Evolutionary conservation across 2,113 vertebrate genomes (phyloP).

Genomic region (Heterotilapia buettikoferi): DNA sequence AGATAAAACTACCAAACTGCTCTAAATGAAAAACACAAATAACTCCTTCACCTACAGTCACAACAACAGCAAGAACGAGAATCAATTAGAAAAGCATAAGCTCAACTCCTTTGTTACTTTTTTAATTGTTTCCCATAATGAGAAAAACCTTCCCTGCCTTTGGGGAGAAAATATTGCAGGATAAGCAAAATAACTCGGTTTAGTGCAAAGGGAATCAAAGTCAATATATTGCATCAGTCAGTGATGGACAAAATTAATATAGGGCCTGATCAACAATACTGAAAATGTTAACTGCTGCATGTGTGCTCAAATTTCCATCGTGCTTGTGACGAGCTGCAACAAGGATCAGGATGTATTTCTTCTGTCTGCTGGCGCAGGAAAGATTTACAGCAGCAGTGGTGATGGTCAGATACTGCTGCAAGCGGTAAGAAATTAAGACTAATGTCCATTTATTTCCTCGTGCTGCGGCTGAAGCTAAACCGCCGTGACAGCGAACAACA

Average conservation of each 20-base stretch:
- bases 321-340: not conserved
- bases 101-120: not conserved
- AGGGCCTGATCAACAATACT: not conserved
- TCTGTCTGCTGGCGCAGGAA: not conserved
- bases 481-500: not conserved
- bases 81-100: not conserved
- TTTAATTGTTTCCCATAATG: constrained; percentile 23
- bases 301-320: not conserved
- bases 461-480: not conserved
- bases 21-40: not conserved
- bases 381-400: not conserved
- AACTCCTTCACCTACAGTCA: not conserved
- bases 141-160: not conserved
- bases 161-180: not conserved
- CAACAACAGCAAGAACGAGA: not conserved
- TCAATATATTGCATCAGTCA: not conserved
- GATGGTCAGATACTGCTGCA: not conserved
- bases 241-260: not conserved
- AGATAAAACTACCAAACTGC: not conserved
- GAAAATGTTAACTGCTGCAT: not conserved
- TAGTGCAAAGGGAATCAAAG: not conserved
- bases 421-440: constrained; percentile 4
- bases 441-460: not conserved
- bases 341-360: not conserved
- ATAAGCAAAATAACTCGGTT: not conserved